Evolutionary conservation across 2,113 vertebrate genomes (phyloP).

Genomic region (Octodon degus): DNA sequence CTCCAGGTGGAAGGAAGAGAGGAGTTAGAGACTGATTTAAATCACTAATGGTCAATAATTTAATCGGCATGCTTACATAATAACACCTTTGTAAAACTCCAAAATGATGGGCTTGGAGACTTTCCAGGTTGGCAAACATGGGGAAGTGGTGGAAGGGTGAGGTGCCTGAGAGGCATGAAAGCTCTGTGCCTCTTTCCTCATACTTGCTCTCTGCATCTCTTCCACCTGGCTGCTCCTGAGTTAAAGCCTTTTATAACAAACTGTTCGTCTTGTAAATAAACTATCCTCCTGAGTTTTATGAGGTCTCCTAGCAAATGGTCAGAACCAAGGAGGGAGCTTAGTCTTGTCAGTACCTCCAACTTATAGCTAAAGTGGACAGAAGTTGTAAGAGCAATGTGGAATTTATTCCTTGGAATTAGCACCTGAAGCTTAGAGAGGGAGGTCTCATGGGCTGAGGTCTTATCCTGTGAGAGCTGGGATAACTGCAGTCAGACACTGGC

Average conservation of each 20-base stretch:
- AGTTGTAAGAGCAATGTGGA: not conserved
- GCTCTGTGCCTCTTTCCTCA: not conserved
- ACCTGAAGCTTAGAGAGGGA: not conserved
- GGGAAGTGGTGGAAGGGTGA: not conserved
- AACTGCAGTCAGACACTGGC: not conserved
- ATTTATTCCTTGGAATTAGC: not conserved
- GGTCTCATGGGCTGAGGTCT: not conserved
- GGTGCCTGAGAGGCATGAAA: not conserved
- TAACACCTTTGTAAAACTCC: not conserved
- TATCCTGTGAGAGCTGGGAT: not conserved
- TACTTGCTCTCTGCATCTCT: not conserved
- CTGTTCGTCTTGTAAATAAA: not conserved
- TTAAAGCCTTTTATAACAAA: not conserved
- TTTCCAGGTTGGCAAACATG: not conserved
- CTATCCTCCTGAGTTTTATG: not conserved
- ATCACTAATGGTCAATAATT: not conserved
- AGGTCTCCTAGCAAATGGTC: not conserved
- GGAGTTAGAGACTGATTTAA: not conserved
- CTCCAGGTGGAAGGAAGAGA: not conserved
- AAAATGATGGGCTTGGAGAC: not conserved
- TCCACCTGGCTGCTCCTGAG: not conserved
- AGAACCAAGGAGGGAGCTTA: not conserved
- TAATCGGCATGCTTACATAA: not conserved
- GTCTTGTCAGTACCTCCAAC: not conserved
- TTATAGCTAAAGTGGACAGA: not conserved